phyloP scores from a whole-genome alignment of 37 sponge, comb jelly and placozoan species.

The Eunapius fragilis region DNA sequence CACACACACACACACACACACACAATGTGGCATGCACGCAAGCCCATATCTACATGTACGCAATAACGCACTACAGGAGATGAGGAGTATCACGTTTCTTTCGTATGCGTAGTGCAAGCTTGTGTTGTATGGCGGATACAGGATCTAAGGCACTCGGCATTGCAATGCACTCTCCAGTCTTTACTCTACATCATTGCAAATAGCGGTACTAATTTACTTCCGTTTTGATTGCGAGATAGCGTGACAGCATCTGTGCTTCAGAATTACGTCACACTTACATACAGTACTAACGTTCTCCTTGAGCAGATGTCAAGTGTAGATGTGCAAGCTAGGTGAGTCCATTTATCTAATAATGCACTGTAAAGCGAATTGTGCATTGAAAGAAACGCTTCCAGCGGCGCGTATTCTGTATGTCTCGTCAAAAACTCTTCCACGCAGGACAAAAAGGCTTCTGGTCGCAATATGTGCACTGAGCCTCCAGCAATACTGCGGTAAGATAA shows the following conservation, averaged over 20 bases:
- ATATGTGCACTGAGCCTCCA: background rate
- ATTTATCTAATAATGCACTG: too few relatives aligned
- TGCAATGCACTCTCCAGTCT: too few relatives aligned
- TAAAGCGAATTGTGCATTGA: too few relatives aligned
- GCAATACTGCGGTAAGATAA: background rate
- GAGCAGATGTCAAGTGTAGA: background rate
- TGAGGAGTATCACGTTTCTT: background rate
- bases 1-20: background rate
- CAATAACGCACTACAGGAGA: background rate
- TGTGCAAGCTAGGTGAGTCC: background rate
- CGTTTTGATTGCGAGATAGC: background rate
- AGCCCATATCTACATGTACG: too few relatives aligned
- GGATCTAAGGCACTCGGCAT: too few relatives aligned
- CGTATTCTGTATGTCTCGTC: background rate
- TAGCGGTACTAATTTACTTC: too few relatives aligned
- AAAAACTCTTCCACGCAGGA: background rate
- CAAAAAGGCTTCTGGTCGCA: background rate
- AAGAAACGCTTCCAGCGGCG: background rate
- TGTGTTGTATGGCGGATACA: too few relatives aligned
- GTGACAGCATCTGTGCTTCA: too few relatives aligned
- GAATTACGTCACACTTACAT: too few relatives aligned
- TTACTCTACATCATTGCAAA: too few relatives aligned
- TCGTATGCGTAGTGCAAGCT: background rate
- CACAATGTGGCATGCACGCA: background rate
- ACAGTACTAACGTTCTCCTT: background rate